Evolutionary conservation across 2,797 vertebrate species (phyloP).

Genomic region (Toxotes lorentzi): DNA sequence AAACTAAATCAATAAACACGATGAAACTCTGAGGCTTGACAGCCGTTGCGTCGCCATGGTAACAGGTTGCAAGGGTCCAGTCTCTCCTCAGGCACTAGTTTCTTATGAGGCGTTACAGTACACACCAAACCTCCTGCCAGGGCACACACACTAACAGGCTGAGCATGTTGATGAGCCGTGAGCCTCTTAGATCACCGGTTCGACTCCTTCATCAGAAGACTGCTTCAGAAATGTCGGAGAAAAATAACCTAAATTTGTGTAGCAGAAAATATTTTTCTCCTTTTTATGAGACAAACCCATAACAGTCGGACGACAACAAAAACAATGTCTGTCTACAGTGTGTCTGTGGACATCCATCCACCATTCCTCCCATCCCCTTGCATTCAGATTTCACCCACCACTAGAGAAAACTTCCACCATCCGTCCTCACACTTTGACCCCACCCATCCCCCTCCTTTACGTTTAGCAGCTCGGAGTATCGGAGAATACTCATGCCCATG

Average conservation of each 20-base stretch:
- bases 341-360: neutral
- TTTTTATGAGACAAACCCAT: neutral
- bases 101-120: neutral
- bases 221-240: too few relatives aligned
- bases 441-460: constrained; percentile 26
- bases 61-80: constrained; percentile 18
- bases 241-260: too few relatives aligned
- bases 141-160: neutral
- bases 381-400: constrained; percentile 13
- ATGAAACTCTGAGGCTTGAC: constrained; percentile 7
- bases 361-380: neutral
- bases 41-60: constrained; percentile 22
- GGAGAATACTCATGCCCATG: constrained; percentile 79
- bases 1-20: constrained; percentile 44
- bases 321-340: neutral
- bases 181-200: neutral
- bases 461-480: constrained; percentile 59
- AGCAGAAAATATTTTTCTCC: neutral
- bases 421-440: constrained; percentile 33
- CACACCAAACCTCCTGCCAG: neutral
- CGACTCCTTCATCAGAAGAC: neutral
- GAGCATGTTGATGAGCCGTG: neutral
- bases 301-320: neutral
- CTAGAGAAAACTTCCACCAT: constrained; percentile 56
- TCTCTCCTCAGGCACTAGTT: neutral